phyloP scores from a whole-genome alignment of 2,888 invertebrate species.

The Callyntrura guangdongensis region DNA sequence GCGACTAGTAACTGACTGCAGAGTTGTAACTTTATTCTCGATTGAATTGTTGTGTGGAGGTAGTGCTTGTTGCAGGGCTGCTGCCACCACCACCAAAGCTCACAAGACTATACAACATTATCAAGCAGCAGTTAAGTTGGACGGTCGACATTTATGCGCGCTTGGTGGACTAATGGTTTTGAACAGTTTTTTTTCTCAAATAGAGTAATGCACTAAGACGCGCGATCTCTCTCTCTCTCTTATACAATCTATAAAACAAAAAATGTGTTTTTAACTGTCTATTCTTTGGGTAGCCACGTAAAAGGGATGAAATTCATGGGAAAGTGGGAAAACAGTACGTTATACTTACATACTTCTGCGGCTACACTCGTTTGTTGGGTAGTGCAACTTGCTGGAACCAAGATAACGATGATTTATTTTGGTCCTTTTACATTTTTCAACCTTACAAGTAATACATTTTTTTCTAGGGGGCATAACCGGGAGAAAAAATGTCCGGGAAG shows the following conservation, averaged over 20 bases:
- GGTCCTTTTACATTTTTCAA: conserved; percentile 65
- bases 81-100: background rate
- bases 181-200: conserved; percentile 2
- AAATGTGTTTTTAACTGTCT: background rate
- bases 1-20: conserved; percentile 29
- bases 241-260: background rate
- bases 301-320: conserved; percentile 45
- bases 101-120: background rate
- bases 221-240: too few species aligned
- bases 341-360: background rate
- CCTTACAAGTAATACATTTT: background rate
- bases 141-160: conserved; percentile 44
- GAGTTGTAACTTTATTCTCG: conserved; percentile 45
- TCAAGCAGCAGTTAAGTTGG: conserved; percentile 44
- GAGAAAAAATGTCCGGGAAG: background rate
- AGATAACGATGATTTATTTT: conserved; percentile 77
- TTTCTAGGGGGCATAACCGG: background rate
- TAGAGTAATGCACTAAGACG: background rate
- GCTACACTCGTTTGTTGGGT: background rate
- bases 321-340: background rate
- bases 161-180: conserved; percentile 39
- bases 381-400: conserved; percentile 29
- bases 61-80: conserved; percentile 67
- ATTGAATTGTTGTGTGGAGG: background rate
- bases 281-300: background rate